Evolutionary conservation across 2,113 vertebrate genomes (phyloP).

Genomic region (rabbit (Oryctolagus cuniculus)): mOryCun1.1 NC_091444.1:57448001-57448500

Average conservation of each 20-base stretch:
- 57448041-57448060: not conserved
- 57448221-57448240: not conserved
- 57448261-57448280: not conserved
- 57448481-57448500: not conserved
- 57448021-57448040: not conserved
- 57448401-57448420: not conserved
- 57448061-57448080: not conserved
- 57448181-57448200: not conserved
- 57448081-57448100: not conserved
- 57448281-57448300: not conserved
- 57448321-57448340: not conserved
- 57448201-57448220: not conserved
- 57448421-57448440: not conserved
- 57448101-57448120: not conserved
- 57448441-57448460: not conserved
- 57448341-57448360: not conserved
- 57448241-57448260: not conserved
- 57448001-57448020: not conserved
- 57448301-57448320: not conserved
- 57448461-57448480: not conserved
- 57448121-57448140: not conserved
- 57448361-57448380: not conserved
- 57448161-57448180: not conserved
- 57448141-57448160: not conserved
- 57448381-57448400: not conserved